Evolutionary conservation across 2,113 vertebrate genomes (phyloP), one percentile per base, ranked within the genome.

Genomic region (Vicugna pacos): DNA sequence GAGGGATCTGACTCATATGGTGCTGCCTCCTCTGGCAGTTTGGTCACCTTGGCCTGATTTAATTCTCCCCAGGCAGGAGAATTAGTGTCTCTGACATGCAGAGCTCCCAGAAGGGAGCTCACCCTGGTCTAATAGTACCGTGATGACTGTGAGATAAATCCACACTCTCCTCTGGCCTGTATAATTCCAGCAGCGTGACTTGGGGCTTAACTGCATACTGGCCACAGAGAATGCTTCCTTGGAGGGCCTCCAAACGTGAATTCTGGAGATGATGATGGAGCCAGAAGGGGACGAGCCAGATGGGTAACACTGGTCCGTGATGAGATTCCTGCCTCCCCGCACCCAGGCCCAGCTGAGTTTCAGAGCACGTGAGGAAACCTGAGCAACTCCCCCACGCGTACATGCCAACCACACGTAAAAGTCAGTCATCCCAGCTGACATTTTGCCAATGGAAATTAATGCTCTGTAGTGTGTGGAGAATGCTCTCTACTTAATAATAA

Each of bases 401-500:
- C 54, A 73, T 97, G 87, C 58, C 89, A 96, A 93, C 0, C 46
- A 95, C 95, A 94, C 80, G 84, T 91, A 77, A 58, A 96, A 96
- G 95, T 96, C 93, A 65, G 84, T 86, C 86, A 76, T 93, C 95
- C 96, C 0, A 69, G 92, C 69, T 98, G 92, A 98, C 70, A 92
- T 92, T 93, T 97, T 77, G 82, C 96, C 83, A 79, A 65, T 32
- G 83, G 82, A 95, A 97, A 93, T 48, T 3, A 97, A 88, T 97
- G 93, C 87, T 46, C 97, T 88, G 22, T 32, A 24, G 12, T 91
- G 69, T 95, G 87, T 56, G 95, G 67, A 90, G 97, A 98, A 96
- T 86, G 20, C 77, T 42, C n/a, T 93, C 69, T 73, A 28, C 54
- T 96, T 97, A 98, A 96, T 32, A 96, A 96, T 85, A 97, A 97